These are phyloP conservation scores for Dermatophagoides farinae DNA, from an alignment of 1,140 invertebrate species.

Conservation along the genomic window DNA sequence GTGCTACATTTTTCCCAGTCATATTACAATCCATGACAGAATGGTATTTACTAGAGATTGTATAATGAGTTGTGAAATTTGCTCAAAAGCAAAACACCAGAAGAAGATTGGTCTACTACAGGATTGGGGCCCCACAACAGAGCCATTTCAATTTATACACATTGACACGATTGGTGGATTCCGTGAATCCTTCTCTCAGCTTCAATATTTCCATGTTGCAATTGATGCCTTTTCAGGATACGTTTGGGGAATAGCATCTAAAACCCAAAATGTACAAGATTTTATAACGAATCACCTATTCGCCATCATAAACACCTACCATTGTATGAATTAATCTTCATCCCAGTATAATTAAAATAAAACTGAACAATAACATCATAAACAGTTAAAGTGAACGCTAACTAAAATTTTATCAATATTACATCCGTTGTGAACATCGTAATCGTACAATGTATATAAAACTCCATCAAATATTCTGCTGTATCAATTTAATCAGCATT, in stretches of 20 bases:
- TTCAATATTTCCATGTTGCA: conserved; percentile 4
- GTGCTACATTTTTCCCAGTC: neutral
- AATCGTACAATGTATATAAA: too few relatives aligned
- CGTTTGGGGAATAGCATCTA: neutral
- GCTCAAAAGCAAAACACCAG: neutral
- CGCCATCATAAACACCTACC: too few relatives aligned
- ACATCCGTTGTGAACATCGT: too few relatives aligned
- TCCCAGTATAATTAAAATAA: too few relatives aligned
- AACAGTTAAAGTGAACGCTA: too few relatives aligned
- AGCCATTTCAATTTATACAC: conserved; percentile 8
- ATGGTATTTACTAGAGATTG: neutral
- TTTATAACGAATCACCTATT: too few relatives aligned
- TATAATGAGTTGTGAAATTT: neutral
- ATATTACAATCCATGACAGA: neutral
- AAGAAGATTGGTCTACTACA: neutral
- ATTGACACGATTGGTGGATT: conserved; percentile 12
- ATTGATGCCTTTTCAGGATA: conserved; percentile 8
- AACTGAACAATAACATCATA: too few relatives aligned
- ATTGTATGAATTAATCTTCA: too few relatives aligned
- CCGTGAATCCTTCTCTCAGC: neutral
- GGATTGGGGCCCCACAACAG: neutral
- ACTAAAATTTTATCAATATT: too few relatives aligned
- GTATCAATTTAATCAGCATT: too few relatives aligned
- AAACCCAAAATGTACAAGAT: conserved; percentile 1
- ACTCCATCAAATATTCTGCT: too few relatives aligned